phyloP scores from a whole-genome alignment of 2,113 vertebrate genomes.

The Mellivora capensis region DNA sequence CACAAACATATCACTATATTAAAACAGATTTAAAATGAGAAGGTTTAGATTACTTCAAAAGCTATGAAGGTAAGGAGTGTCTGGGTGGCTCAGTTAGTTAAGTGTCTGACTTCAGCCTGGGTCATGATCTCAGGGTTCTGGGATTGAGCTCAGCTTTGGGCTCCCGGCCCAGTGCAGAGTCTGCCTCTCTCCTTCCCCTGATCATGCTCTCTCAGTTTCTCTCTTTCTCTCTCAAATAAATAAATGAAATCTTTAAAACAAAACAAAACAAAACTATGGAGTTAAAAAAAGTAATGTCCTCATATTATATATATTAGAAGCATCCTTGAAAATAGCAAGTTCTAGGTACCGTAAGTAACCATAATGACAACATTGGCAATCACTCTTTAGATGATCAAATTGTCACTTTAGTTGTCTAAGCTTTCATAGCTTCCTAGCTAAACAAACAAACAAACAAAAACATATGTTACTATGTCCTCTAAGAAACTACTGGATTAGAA shows the following conservation, averaged over 20 bases:
- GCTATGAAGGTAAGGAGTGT: neutral
- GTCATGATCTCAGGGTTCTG: neutral
- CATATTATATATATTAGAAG: neutral
- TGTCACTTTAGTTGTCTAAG: neutral
- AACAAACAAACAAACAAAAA: neutral
- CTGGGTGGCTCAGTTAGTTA: neutral
- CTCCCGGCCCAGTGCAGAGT: neutral
- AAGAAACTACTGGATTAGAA: neutral
- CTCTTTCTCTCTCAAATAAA: neutral
- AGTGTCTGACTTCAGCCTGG: neutral
- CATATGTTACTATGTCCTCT: neutral
- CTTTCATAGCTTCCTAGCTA: neutral
- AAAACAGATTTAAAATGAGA: neutral
- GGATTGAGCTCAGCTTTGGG: neutral
- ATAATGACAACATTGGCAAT: neutral
- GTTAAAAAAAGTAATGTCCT: neutral
- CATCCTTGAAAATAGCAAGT: neutral
- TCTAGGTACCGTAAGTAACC: neutral
- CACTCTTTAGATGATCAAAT: neutral
- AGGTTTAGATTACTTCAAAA: neutral
- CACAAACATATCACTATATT: neutral
- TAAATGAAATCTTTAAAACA: neutral
- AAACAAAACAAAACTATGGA: neutral
- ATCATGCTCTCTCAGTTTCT: neutral
- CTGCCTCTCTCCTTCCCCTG: neutral